Base-by-base conservation (phyloP, 2,113 vertebrate genomes). In the Barbus barbus region DNA sequence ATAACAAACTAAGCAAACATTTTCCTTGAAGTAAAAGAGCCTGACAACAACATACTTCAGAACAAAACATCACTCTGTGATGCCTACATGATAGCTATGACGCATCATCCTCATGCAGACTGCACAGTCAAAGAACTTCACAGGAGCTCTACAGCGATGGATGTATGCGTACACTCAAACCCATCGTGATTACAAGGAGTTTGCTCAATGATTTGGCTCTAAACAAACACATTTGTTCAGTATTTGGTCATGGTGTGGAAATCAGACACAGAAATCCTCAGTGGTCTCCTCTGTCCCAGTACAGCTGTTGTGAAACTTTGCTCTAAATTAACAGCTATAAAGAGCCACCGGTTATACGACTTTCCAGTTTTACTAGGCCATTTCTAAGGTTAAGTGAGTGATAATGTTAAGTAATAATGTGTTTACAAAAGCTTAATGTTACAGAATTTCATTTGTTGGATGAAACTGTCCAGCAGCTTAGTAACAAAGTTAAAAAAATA, bases 141-240 rank as follows among this genome's bases (percentile, higher is more conserved):
- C 1, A 14, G 22, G 13, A 65, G 41, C 60, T 80, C 38, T 22
- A 28, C 58, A 65, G 4, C 33, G 14, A 78, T 26, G 76, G 20
- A 60, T 78, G 56, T 36, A 18, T 26, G n/a, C n/a, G 41, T 5
- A 38, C 36, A 18, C n/a, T 18, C 53, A 78, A 61, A 69, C 20
- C 75, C 73, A 38, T 31, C 20, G 36, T 38, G 36, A 83, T 78
- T 86, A 46, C 51, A 14, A 51, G 4, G 18, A 61, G 72, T 71
- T 77, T 78, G 51, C 58, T 86, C 76, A 33, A n/a, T 60, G 28
- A 36, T 72, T 86, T 78, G 83, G 48, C 63, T 84, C 69, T 65
- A 78, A 84, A 78, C 61, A 84, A 78, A 28, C 48, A 76, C 83
- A 84, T 84, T 84, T 78, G 33, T 72, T 80, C 63, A 78, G 22